phyloP scores from a whole-genome alignment of 2,113 vertebrate species.

The Tichodroma muraria region DNA sequence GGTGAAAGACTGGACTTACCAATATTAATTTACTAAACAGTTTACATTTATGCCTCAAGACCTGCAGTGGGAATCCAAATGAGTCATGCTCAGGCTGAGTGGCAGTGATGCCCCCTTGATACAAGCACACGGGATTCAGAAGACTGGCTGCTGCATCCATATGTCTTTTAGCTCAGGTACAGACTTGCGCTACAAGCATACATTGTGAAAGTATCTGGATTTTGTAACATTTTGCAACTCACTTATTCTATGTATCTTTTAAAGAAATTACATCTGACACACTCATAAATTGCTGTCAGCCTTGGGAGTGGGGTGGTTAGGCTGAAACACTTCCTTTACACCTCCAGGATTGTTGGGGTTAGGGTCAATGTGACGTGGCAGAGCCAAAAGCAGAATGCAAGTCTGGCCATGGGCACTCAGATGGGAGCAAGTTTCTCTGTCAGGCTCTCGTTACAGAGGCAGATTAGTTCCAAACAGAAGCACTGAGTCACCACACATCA shows the following conservation, averaged over 20 bases:
- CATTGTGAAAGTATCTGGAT: background rate
- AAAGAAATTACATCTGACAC: background rate
- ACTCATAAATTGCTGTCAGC: background rate
- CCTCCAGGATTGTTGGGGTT: background rate
- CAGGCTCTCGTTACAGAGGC: background rate
- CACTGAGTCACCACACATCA: background rate
- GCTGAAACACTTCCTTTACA: background rate
- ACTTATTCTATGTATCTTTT: background rate
- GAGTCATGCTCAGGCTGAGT: background rate
- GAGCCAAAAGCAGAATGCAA: background rate
- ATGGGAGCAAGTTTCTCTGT: background rate
- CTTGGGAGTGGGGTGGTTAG: background rate
- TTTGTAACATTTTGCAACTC: background rate
- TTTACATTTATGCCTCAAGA: background rate
- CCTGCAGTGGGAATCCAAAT: background rate
- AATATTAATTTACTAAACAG: background rate
- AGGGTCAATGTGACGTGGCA: background rate
- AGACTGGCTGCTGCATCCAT: background rate
- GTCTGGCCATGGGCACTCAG: background rate
- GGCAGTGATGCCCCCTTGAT: too few species aligned
- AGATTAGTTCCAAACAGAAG: background rate
- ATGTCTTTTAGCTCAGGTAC: background rate
- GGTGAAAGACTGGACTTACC: background rate
- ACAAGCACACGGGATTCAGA: background rate
- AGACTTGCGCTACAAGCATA: background rate